Base-by-base conservation (phyloP, 1,140 invertebrate species). In the Dreissena polymorpha region DNA sequence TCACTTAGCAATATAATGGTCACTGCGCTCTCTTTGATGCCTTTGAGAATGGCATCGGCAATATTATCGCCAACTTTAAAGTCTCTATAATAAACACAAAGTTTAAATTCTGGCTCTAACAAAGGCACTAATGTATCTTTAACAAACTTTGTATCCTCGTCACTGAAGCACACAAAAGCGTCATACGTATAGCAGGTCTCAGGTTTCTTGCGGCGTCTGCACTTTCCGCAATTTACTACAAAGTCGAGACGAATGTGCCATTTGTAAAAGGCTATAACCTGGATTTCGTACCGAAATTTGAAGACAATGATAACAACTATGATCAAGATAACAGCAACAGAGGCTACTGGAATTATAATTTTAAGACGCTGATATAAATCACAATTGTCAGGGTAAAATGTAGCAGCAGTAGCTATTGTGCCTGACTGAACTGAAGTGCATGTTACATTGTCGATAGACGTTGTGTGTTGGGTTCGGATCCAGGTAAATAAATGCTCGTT, bases 11-110 rank as follows among this genome's bases (percentile, higher is more conserved):
- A 10, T 18, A 79, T n/a, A n/a, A 79, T 53, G 5, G 63, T 79
- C 3, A 70, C 67, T 5, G 50, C 65, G 25, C 76, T 79, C 1
- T n/a, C n/a, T n/a, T n/a, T n/a, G n/a, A n/a, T n/a, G n/a, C n/a
- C n/a, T n/a, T n/a, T n/a, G n/a, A n/a, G n/a, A n/a, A n/a, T n/a
- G n/a, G n/a, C n/a, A n/a, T n/a, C n/a, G n/a, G n/a, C n/a, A n/a
- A n/a, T n/a, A 27, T 79, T 67, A 16, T 79, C 76, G 21, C 76
- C 76, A 6, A 79, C 23, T 10, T 64, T 64, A 57, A 79, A 79
- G 27, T 79, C 76, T 1, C 76, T 63, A 49, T 79, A 70, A 18
- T 79, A 70, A 29, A 79, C 57, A 23, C 76, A 79, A 27, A 79
- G 5, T 2, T 39, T 79, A 57, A 55, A 70, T 29, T 70, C 57